A percentile compares a stretch with the other conserved stretches of the same genome.
Evolutionary conservation across 2,113 vertebrate species (phyloP).

Genomic region (Columbina picui): DNA sequence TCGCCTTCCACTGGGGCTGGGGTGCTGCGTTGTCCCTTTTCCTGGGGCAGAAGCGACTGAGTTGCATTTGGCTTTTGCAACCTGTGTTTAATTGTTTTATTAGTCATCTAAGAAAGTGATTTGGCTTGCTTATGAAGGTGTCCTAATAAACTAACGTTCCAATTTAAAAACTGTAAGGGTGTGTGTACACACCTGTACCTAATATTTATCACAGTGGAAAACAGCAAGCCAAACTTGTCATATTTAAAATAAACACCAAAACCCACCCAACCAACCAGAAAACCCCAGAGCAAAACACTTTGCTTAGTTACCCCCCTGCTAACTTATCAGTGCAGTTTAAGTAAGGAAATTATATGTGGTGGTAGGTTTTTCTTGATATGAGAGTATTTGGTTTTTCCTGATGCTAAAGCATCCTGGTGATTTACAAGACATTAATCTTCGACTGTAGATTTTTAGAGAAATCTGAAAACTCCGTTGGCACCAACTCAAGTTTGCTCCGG

Average conservation of each 20-base stretch:
- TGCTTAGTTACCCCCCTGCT: not conserved
- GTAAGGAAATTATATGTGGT: not conserved
- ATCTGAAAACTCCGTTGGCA: not conserved
- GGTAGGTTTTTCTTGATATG: not conserved
- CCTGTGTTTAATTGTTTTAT: not conserved
- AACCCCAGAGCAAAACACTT: not conserved
- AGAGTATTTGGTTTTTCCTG: not conserved
- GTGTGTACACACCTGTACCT: not conserved
- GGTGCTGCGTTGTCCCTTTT: not conserved
- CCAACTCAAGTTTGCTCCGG: accelerated
- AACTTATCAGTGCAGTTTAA: not conserved
- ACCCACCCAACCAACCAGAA: too few relatives aligned
- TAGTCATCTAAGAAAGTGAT: not conserved
- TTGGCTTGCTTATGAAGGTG: not conserved
- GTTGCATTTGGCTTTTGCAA: not conserved
- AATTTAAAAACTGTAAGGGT: not conserved
- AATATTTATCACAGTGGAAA: not conserved
- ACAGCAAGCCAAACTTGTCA: not conserved
- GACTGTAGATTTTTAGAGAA: not conserved
- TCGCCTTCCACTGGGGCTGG: not conserved
- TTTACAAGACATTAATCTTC: not conserved
- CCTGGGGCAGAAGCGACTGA: accelerated
- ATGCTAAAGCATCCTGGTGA: not conserved
- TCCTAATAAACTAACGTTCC: not conserved
- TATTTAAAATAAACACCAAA: not conserved